Conservation (phyloP, 23 tunicate species). For the Clavelina lepadiformis region DNA sequence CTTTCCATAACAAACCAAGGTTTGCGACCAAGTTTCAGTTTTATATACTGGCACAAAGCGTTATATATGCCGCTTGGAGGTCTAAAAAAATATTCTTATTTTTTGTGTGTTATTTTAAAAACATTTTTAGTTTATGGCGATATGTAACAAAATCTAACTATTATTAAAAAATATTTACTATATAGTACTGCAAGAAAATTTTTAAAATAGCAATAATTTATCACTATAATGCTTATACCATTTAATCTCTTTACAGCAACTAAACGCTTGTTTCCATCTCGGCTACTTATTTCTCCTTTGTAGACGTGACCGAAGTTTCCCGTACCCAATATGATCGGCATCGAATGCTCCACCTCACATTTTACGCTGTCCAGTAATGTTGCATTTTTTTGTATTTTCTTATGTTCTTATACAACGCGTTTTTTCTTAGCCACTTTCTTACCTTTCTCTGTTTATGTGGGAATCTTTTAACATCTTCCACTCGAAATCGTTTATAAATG, state of each 20-base stretch:
- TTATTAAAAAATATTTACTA: too few species aligned
- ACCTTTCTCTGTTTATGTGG: slow-evolving; percentile 32
- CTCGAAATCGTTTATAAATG: slow-evolving; percentile 28
- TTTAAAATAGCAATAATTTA: too few species aligned
- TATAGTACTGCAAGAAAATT: too few species aligned
- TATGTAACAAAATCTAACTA: too few species aligned
- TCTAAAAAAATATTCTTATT: too few species aligned
- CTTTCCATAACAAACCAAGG: neutral
- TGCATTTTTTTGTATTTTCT: neutral
- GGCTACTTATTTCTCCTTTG: slow-evolving; percentile 18
- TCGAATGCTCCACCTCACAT: slow-evolving; percentile 70
- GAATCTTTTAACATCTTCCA: slow-evolving; percentile 14
- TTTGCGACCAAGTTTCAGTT: too few species aligned
- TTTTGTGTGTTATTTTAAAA: too few species aligned
- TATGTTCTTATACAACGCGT: neutral
- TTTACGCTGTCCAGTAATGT: slow-evolving; percentile 27
- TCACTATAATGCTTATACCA: too few species aligned
- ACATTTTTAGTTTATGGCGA: too few species aligned
- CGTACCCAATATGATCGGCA: slow-evolving; percentile 81
- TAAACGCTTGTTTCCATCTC: slow-evolving; percentile 15
- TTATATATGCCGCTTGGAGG: too few species aligned
- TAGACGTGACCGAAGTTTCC: slow-evolving; percentile 90
- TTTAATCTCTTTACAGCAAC: slow-evolving; percentile 75
- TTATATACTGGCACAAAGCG: too few species aligned
- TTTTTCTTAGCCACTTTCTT: neutral